Evolutionary conservation across 2,113 vertebrate species (phyloP).

Genomic region (Semnornis frantzii): DNA sequence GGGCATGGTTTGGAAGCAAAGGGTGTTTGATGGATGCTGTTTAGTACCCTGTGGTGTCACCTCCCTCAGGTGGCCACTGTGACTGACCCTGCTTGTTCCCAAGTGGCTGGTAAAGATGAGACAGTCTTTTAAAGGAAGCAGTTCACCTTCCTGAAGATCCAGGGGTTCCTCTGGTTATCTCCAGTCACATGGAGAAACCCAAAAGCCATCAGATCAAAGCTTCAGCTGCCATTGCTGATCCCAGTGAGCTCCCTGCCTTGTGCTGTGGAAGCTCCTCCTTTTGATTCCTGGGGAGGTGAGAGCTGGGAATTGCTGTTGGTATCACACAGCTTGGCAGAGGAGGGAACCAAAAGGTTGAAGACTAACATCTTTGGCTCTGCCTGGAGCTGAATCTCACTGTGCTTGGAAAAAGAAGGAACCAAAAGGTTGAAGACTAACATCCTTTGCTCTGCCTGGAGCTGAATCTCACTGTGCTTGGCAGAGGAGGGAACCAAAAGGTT

Average conservation of each 20-base stretch:
- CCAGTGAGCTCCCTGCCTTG: background rate
- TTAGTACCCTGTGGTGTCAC: background rate
- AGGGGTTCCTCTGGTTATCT: background rate
- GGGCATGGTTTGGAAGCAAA: background rate
- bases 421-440: background rate
- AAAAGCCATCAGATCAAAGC: background rate
- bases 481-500: too few species aligned
- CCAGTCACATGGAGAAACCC: background rate
- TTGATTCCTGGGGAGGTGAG: background rate
- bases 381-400: background rate
- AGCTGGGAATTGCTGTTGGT: background rate
- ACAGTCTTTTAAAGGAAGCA: background rate
- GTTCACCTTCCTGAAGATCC: background rate
- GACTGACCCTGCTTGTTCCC: background rate
- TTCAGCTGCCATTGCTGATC: background rate
- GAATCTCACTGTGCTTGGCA: too few species aligned
- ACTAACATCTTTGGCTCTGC: background rate
- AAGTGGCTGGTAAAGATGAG: fast-evolving
- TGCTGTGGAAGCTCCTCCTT: background rate
- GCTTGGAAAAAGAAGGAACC: too few species aligned
- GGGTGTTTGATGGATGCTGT: background rate
- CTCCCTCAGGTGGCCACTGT: fast-evolving
- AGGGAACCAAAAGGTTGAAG: background rate
- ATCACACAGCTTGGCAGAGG: background rate
- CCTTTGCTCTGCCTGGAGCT: background rate